Percentiles rank a stretch among this genome's conserved stretches.
phyloP scores from a whole-genome alignment of 2,113 vertebrate species.

The Gnathonemus longibarbis region DNA sequence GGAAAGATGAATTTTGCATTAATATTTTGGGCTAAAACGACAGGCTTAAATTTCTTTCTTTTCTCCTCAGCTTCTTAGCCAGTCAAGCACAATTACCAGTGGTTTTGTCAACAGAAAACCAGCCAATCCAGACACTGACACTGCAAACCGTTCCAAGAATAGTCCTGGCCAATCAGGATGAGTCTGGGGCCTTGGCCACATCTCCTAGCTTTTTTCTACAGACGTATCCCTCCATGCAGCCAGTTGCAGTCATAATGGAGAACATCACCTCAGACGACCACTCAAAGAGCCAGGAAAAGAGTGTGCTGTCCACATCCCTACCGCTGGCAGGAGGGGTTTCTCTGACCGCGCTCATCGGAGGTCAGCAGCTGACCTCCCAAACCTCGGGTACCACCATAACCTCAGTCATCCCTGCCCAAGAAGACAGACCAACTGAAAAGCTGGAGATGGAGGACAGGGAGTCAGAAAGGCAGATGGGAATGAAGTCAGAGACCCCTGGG shows the following conservation, averaged over 20 bases:
- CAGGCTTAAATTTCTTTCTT: not conserved
- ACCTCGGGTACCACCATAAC: conserved; percentile 67
- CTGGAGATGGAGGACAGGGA: conserved; percentile 33
- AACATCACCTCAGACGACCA: conserved; percentile 62
- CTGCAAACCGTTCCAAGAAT: conserved; percentile 75
- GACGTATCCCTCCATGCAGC: conserved; percentile 68
- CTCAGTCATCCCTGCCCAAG: conserved; percentile 72
- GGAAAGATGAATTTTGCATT: not conserved
- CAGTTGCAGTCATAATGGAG: conserved; percentile 73
- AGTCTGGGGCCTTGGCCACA: conserved; percentile 25
- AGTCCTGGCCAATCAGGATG: conserved; percentile 69
- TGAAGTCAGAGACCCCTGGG: conserved; percentile 57
- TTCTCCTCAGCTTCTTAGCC: conserved; percentile 56
- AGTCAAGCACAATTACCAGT: conserved; percentile 66
- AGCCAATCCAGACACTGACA: conserved; percentile 64
- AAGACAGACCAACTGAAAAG: conserved; percentile 48
- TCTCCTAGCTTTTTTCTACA: conserved; percentile 73
- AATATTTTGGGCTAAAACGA: not conserved
- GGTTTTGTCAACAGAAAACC: conserved; percentile 66
- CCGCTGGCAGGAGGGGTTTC: conserved; percentile 57
- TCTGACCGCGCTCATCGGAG: conserved; percentile 48
- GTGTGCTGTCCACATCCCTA: conserved; percentile 54
- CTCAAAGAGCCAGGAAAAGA: conserved; percentile 58
- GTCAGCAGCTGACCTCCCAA: conserved; percentile 62
- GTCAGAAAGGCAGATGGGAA: conserved; percentile 33